phyloP scores from a whole-genome alignment of 2,888 invertebrate species.

The Enchytraeus crypticus region DNA sequence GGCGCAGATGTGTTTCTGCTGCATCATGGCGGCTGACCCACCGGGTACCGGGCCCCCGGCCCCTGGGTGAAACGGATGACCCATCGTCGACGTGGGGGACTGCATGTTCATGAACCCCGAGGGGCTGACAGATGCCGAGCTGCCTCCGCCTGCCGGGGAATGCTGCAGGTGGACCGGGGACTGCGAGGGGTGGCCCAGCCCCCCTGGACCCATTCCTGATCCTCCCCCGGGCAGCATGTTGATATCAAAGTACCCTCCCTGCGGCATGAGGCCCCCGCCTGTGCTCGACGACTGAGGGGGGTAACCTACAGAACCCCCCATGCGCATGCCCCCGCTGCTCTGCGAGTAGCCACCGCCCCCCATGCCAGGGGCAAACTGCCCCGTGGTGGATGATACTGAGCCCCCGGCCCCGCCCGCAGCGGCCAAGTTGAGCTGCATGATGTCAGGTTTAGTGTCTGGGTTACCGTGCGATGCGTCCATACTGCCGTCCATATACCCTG shows the following conservation, averaged over 20 bases:
- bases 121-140: too few relatives aligned
- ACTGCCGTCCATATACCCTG: slow-evolving; percentile 10
- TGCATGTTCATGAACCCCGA: slow-evolving; percentile 12
- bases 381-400: slow-evolving; percentile 8
- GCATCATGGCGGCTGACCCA: slow-evolving; percentile 45
- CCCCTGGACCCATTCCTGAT: slow-evolving; percentile 1
- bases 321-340: background rate
- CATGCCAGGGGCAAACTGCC: slow-evolving; percentile 8
- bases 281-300: background rate
- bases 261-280: background rate
- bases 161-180: slow-evolving; percentile 13
- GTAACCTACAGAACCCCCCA: background rate
- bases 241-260: background rate
- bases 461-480: background rate
- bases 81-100: slow-evolving; percentile 16
- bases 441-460: slow-evolving; percentile 18
- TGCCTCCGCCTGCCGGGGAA: slow-evolving; percentile 4
- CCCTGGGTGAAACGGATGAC: slow-evolving; percentile 1
- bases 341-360: too few relatives aligned
- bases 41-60: background rate
- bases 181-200: slow-evolving; percentile 10
- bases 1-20: slow-evolving; percentile 93
- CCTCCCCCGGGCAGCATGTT: background rate
- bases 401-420: too few relatives aligned
- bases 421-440: slow-evolving; percentile 15